phyloP scores from a whole-genome alignment of 1,140 invertebrate species.

The Brachionus koreanus region DNA sequence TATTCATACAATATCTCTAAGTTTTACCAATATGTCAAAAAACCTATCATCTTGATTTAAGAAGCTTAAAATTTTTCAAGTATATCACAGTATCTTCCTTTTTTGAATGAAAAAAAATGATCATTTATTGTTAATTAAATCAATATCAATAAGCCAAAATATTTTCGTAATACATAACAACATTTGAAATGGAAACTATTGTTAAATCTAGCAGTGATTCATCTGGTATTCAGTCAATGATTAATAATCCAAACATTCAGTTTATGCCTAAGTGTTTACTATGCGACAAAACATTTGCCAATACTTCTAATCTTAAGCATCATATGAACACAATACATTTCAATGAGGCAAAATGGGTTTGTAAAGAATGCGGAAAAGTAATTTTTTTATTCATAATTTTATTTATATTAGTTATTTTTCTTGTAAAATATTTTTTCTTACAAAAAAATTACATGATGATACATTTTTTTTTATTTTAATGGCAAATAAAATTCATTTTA shows the following conservation, averaged over 20 bases:
- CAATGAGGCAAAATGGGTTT: constrained; percentile 40
- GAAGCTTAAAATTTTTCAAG: not conserved
- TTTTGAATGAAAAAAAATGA: not conserved
- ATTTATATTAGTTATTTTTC: not conserved
- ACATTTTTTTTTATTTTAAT: not conserved
- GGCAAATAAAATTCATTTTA: not conserved
- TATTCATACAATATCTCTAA: not conserved
- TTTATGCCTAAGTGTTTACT: constrained; percentile 41
- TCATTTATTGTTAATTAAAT: not conserved
- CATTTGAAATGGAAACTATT: not conserved
- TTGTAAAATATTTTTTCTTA: not conserved
- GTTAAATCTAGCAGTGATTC: constrained; percentile 16
- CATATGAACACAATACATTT: constrained; percentile 44
- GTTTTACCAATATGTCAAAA: not conserved
- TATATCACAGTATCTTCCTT: not conserved
- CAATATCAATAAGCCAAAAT: not conserved
- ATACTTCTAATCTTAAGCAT: constrained; percentile 43
- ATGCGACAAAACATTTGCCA: constrained; percentile 44
- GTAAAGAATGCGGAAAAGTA: constrained; percentile 44
- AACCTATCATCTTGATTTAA: not conserved
- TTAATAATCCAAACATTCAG: constrained; percentile 4
- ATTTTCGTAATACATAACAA: not conserved
- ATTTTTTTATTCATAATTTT: not conserved
- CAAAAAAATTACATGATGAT: not conserved
- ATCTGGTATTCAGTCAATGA: not conserved